phyloP scores from a whole-genome alignment of 2,113 vertebrate species.

The Bambusicola thoracicus region DNA sequence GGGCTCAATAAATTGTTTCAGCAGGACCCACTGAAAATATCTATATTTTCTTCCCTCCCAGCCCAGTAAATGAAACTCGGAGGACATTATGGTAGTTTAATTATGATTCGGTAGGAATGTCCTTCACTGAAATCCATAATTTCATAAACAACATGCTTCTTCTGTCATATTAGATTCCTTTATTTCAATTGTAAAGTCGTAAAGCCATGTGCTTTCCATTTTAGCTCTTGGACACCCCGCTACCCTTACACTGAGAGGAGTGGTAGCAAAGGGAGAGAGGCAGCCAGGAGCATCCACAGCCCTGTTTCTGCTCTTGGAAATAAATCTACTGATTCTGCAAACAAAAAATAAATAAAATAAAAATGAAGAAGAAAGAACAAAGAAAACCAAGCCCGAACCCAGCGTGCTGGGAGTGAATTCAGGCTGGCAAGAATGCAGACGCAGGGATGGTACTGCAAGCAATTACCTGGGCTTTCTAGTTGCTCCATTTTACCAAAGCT shows the following conservation, averaged over 20 bases:
- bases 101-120: constrained; percentile 61
- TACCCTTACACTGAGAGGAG: constrained; percentile 51
- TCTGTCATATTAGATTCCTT: constrained; percentile 70
- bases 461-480: constrained; percentile 18
- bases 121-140: constrained; percentile 54
- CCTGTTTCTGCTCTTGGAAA: neutral
- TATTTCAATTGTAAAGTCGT: constrained; percentile 61
- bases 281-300: neutral
- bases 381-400: neutral
- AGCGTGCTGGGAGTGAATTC: neutral
- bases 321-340: neutral
- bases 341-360: neutral
- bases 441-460: constrained; percentile 42
- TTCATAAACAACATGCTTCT: constrained; percentile 66
- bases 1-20: constrained; percentile 60
- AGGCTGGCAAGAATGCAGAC: neutral
- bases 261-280: constrained; percentile 40
- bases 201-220: constrained; percentile 74
- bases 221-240: constrained; percentile 64
- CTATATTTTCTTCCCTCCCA: constrained; percentile 47
- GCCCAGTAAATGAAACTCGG: constrained; percentile 43
- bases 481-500: constrained; percentile 1
- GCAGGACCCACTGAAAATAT: constrained; percentile 58
- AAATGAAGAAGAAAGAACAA: neutral
- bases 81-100: constrained; percentile 67